Evolutionary conservation across 2,888 invertebrate species (phyloP), one percentile per base, ranked within the genome.

Genomic region (Cheilosia vulpina): DNA sequence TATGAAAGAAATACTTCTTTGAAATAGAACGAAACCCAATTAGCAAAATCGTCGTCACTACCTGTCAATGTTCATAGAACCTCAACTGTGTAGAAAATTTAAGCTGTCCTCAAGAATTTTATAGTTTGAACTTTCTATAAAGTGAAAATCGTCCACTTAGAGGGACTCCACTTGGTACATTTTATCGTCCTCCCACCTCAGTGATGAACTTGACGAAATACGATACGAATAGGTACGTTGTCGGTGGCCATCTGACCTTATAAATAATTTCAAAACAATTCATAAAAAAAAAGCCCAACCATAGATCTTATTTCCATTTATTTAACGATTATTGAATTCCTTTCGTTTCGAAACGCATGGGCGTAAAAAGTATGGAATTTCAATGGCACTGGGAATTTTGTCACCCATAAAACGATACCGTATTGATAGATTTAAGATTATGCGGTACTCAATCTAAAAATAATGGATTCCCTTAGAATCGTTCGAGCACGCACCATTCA

Each of bases 381-480:
- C 53, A 58, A 66, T 43, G 58, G 38, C 58, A 52, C 50, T 31
- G 27, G 58, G 75, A 58, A 50, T 57, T 58, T 68, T 68, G 68
- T 68, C 68, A 52, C 47, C 76, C 60, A 76, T 76, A 68, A 76
- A 68, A 58, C 60, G 76, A 60, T 60, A 60, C 76, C 76, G 66
- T 68, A 76, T 76, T 76, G 76, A 60, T 53, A 50, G 63, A 57
- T 78, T 78, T 71, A 78, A 69, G 78, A 57, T 78, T 55, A 78
- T 78, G 38, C 41, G 62, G 55, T 55, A 41, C 69, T 50, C 69
- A 71, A 78, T 69, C 63, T 55, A 63, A 78, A 78, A 79, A 79
- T 53, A 69, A 72, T 62, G 58, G 65, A 66, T 65, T 53, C 52
- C 50, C 53, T 53, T 55, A 47, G 19, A 38, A 38, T 38, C 38